Evolutionary conservation across 1,140 invertebrate species (phyloP), one percentile per base, ranked within the genome.

Genomic region (Magallana ariakensis): DNA sequence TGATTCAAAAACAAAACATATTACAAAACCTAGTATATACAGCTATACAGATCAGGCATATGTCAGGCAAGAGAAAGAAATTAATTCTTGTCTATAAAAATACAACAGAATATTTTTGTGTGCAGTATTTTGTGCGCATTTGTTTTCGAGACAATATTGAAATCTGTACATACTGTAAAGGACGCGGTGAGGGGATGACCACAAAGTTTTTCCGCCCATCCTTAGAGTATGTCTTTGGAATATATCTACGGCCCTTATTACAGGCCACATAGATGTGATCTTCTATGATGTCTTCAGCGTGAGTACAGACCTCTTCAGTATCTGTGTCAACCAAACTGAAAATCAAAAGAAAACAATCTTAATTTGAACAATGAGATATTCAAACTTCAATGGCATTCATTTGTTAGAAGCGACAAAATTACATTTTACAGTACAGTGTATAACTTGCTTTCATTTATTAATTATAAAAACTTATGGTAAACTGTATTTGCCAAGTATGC

Each of bases 121-220:
- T 26, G 66, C 66, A 75, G 33, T 75, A 75, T 75, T 75, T 75
- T 75, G 66, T 26, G 66, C 33, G 66, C 66, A 75, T 13, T 22
- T 75, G 19, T 9, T 22, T 75, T 19, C 8, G 15, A 13, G 13
- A 1, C 16, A 33, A 2, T 11, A 26, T 5, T 75, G 33, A 33
- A 22, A 9, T 75, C 22, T 75, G 33, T 75, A 75, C 66, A 22
- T 75, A 75, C 66, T 75, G 66, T 75, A 75, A 10, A 9, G 66
- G 66, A 26, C 66, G 66, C 15, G 66, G 66, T 75, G 66, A 75
- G 10, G 66, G 66, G 13, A 75, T 75, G 22, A 75, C 66, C 22
- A 75, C 66, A 33, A 75, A 75, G 66, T 75, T 75, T 75, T 75
- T 75, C 66, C 66, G 22, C 22, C 66, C 66, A 13, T 75, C 66